Percentiles rank a stretch among this genome's conserved stretches.
These are phyloP conservation scores for Drosophila pandora DNA, from an alignment of 1,140 invertebrate species.

Conservation along the genomic window DNA sequence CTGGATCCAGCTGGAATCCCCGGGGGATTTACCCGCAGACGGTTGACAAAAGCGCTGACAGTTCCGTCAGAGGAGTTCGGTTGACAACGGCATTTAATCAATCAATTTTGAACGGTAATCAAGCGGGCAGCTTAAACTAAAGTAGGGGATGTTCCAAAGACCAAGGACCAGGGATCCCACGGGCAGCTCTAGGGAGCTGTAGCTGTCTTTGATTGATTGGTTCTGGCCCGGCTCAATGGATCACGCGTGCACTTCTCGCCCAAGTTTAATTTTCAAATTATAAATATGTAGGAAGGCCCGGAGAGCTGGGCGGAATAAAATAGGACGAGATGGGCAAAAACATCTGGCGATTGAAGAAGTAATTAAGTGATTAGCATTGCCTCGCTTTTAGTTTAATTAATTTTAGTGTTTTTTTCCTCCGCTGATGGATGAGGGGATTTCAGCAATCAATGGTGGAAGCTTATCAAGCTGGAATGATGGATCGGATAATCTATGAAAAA, in stretches of 20 bases:
- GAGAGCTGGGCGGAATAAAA: background rate
- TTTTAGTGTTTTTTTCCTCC: constrained; percentile 41
- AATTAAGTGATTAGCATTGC: constrained; percentile 60
- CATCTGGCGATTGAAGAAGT: constrained; percentile 66
- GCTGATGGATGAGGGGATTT: constrained; percentile 32
- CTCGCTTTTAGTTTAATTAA: constrained; percentile 69
- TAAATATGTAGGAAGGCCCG: constrained; percentile 60
- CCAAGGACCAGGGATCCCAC: constrained; percentile 26
- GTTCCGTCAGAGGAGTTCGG: constrained; percentile 40
- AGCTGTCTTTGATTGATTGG: constrained; percentile 74
- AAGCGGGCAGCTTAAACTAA: constrained; percentile 77
- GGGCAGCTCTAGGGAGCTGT: constrained; percentile 23
- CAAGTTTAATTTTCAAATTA: constrained; percentile 76
- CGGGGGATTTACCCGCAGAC: constrained; percentile 62
- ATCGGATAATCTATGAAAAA: constrained; percentile 23
- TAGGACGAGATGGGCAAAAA: constrained; percentile 33
- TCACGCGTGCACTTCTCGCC: constrained; percentile 60
- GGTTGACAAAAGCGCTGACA: constrained; percentile 78
- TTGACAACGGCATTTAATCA: constrained; percentile 80
- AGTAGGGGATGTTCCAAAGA: constrained; percentile 61
- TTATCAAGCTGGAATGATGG: constrained; percentile 39
- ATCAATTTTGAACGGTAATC: constrained; percentile 82
- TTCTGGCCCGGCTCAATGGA: constrained; percentile 63
- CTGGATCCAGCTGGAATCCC: constrained; percentile 49
- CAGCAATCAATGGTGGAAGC: constrained; percentile 22